Conservation (phyloP, 2,888 invertebrate genomes). For the Parnassius glacialis region DNA sequence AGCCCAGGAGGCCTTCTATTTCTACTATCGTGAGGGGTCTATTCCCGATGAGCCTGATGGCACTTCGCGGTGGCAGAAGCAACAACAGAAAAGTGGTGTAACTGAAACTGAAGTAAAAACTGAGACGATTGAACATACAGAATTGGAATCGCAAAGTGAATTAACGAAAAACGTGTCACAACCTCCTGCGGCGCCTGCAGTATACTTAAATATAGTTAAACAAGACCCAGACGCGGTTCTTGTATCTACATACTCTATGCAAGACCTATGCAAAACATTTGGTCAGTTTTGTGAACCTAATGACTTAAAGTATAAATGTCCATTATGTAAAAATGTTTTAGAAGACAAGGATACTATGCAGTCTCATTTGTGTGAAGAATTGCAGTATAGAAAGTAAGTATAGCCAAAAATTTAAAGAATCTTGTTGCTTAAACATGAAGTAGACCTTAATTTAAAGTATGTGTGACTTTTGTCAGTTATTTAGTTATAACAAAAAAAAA, state of each 20-base stretch:
- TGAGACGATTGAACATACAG: constrained; percentile 37
- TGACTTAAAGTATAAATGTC: constrained; percentile 80
- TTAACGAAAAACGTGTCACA: background rate
- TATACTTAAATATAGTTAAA: constrained; percentile 56
- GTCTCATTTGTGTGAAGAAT: constrained; percentile 84
- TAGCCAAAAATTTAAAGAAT: too few species aligned
- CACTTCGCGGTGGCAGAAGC: constrained; percentile 58
- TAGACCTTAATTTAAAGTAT: too few species aligned
- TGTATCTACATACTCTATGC: constrained; percentile 37
- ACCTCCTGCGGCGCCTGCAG: background rate
- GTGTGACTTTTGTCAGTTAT: too few species aligned
- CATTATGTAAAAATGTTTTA: constrained; percentile 81
- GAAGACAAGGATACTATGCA: constrained; percentile 82
- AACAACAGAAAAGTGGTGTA: constrained; percentile 43
- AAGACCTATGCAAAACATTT: constrained; percentile 52
- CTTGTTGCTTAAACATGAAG: too few species aligned
- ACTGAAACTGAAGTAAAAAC: constrained; percentile 46
- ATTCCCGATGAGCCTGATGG: constrained; percentile 55
- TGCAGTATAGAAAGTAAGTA: constrained; percentile 83
- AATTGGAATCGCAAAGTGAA: background rate
- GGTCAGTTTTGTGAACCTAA: constrained; percentile 73
- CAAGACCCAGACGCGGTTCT: constrained; percentile 41
- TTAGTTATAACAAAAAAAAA: background rate
- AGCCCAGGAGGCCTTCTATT: constrained; percentile 63
- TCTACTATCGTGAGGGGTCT: constrained; percentile 76